A percentile compares a stretch with the other conserved stretches of the same genome.
phyloP scores from a whole-genome alignment of 2,797 vertebrate genomes.

The Meriones psammophilus region DNA sequence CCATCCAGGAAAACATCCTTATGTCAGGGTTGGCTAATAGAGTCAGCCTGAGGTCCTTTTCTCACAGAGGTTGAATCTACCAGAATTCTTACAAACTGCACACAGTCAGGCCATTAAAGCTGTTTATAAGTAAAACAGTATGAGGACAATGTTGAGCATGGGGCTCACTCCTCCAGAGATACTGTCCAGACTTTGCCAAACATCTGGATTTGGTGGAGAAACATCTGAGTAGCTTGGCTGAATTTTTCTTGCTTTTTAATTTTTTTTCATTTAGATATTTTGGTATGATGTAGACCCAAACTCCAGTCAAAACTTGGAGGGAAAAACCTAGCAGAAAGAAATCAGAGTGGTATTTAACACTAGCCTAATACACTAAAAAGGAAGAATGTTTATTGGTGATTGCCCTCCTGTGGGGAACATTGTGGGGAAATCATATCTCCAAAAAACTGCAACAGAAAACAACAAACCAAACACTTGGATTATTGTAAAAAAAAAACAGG shows the following conservation, averaged over 20 bases:
- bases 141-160: slow-evolving; percentile 19
- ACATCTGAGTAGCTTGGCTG: slow-evolving; percentile 59
- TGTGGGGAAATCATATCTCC: background rate
- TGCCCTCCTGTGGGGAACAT: slow-evolving; percentile 1
- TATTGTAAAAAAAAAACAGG: slow-evolving; percentile 10
- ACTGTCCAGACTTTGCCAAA: slow-evolving; percentile 64
- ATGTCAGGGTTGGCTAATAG: background rate
- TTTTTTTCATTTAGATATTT: slow-evolving; percentile 64
- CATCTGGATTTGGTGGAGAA: slow-evolving; percentile 79
- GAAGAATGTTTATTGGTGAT: slow-evolving; percentile 46
- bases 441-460: slow-evolving; percentile 41
- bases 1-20: slow-evolving; percentile 15
- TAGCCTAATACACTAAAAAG: slow-evolving; percentile 60
- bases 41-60: slow-evolving; percentile 47
- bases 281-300: slow-evolving; percentile 61
- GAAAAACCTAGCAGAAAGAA: slow-evolving; percentile 54
- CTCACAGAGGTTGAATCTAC: background rate
- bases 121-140: slow-evolving; percentile 16
- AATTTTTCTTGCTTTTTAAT: slow-evolving; percentile 62
- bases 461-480: slow-evolving; percentile 21
- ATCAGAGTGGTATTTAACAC: slow-evolving; percentile 46
- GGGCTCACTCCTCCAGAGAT: slow-evolving; percentile 62
- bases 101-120: background rate
- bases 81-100: background rate
- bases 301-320: slow-evolving; percentile 61